Base-by-base conservation (phyloP, 1,140 invertebrate genomes). In the Phthorimaea operculella region DNA sequence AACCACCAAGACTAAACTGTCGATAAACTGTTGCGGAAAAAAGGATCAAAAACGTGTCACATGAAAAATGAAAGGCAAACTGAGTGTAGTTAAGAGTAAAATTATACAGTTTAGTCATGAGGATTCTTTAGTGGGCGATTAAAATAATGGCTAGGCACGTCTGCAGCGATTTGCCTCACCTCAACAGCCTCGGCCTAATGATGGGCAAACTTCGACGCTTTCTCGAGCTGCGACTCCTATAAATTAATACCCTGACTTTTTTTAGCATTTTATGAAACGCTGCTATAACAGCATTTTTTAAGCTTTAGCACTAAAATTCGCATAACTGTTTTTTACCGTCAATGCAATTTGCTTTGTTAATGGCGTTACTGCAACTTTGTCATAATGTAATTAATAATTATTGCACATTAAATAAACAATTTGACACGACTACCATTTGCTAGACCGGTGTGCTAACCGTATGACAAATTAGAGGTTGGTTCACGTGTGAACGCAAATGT, bases 111-210 rank as follows among this genome's bases (percentile, higher is more conserved):
- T 51, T 51, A 51, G 1, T 14, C 28, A 28, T 33, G 49, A 21
- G 6, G 12, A 21, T 33, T 6, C 28, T n/a, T 28, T 16, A 21
- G 17, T n/a, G 49, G 8, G 49, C 17, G 49, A 51, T 51, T 51
- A 51, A 51, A 51, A 51, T 51, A 51, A 51, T 51, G 18, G 28
- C 15, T 48, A 18, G 14, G 1, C 45, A 48, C 11, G 49, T n/a
- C 18, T 18, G 49, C 17, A 11, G 49, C 49, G 49, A 51, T 51
- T 33, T 28, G 28, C 49, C 21, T 28, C 28, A 51, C 44, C 36
- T 39, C 36, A 39, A 39, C 14, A 11, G 21, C 21, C 21, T 6
- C 21, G 9, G 39, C 14, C 44, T 16, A 47, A 47, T 47, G 4
- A 47, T 15, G 44, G 16, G 44, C 36, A 47, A 47, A 47, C 44